These are phyloP conservation scores for Ruditapes philippinarum DNA, from an alignment of 1,140 invertebrate genomes.

Conservation along the genomic window DNA sequence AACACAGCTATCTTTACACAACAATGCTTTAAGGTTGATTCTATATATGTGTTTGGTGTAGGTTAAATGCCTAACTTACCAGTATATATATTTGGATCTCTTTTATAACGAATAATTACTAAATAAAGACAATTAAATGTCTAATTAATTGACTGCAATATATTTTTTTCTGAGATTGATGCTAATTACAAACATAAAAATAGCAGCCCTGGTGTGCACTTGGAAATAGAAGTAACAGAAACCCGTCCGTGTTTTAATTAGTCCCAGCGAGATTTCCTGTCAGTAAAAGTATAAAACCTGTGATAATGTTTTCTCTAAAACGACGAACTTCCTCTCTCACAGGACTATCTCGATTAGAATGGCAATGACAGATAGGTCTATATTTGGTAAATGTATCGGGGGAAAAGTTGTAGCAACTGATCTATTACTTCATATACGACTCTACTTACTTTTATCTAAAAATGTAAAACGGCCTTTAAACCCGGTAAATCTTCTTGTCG, in stretches of 20 bases:
- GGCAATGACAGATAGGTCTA: constrained; percentile 10
- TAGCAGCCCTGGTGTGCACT: neutral
- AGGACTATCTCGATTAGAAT: neutral
- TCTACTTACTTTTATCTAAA: constrained; percentile 93
- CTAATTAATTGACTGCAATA: neutral
- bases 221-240: neutral
- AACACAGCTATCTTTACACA: too few species aligned
- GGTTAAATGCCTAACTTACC: too few species aligned
- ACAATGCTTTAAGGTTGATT: too few species aligned
- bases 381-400: constrained; percentile 5
- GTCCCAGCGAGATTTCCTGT: neutral
- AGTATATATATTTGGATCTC: too few species aligned
- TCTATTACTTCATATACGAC: neutral
- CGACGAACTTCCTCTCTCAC: neutral
- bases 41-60: too few species aligned
- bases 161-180: neutral
- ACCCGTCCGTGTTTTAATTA: neutral
- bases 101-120: too few species aligned
- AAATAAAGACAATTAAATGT: too few species aligned
- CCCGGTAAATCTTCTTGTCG: constrained; percentile 90
- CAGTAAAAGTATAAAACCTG: neutral
- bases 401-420: neutral
- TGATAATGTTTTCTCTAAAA: constrained; percentile 14
- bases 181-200: neutral
- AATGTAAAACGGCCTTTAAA: constrained; percentile 94